Base-by-base conservation (phyloP, 2,113 vertebrate species). In the Miniopterus natalensis region DNA sequence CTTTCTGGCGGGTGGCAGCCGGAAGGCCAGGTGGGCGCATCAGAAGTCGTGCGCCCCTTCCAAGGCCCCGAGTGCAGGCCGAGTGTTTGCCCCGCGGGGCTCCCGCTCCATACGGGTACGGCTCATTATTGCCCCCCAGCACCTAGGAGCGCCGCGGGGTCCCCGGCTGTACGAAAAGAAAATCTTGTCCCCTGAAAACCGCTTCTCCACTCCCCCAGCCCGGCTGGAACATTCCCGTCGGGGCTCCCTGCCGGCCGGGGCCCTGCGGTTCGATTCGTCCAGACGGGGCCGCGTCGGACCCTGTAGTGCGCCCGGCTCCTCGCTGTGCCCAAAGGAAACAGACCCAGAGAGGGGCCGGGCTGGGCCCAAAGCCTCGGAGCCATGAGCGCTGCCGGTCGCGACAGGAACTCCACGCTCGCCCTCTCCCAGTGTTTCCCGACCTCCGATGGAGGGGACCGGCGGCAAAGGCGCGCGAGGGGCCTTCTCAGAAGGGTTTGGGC, bases 301-400 rank as follows among this genome's bases (percentile, higher is more conserved):
- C 31, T 47, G 20, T 1, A 3, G 9, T 1, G 47, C 66, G 4
- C 31, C 40, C 80, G 23, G n/a, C 51, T 42, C n/a, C 14, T 53
- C 0, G 6, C 59, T 93, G 8, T 31, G 71, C 84, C 0, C 5
- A 23, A 63, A 31, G 55, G n/a, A 31, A 47, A 8, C 57, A 84
- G 75, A 61, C 70, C 71, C 73, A 27, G 3, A 5, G 1, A 45
- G 80, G 45, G 3, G 21, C 29, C 20, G 8, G 21, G 49, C 71
- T 92, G 15, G 8, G 21, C 45, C 75, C 53, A 15, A 29, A 45
- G 31, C 45, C 53, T 75, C 84, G 61, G 3, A 61, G 11, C n/a
- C 0, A 1, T 0, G n/a, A 40, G n/a, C 3, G 6, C 25, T 40
- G 42, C 55, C 79, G 47, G 36, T 45, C 2, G 0, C 5, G 3